These are phyloP conservation scores for Epizoanthus illoricatus DNA, from an alignment of 92 coral and sea anemone species.

Conservation along the genomic window DNA sequence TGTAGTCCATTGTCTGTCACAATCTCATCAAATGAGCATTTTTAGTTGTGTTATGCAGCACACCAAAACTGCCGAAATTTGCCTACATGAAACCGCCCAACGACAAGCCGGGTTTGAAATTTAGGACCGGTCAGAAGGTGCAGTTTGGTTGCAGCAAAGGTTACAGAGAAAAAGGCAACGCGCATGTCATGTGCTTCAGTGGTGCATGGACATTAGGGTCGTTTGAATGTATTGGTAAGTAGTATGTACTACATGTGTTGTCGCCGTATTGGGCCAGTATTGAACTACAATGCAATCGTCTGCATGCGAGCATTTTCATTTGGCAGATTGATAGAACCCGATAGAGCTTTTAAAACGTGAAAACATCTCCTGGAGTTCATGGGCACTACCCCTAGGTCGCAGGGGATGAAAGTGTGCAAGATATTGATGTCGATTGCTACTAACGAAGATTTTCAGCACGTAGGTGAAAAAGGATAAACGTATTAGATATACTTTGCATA, in stretches of 20 bases:
- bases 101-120: constrained; percentile 43
- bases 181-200: constrained; percentile 62
- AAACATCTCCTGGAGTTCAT: no score
- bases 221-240: constrained; percentile 72
- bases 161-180: constrained; percentile 49
- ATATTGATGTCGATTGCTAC: no score
- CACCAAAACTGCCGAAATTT: constrained; percentile 62
- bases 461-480: no score
- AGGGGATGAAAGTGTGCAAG: no score
- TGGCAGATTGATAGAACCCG: no score
- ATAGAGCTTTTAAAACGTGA: no score
- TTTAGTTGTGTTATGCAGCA: constrained; percentile 24
- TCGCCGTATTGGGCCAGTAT: background rate
- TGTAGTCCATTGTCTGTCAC: no score
- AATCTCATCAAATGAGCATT: background rate
- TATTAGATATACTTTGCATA: no score
- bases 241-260: background rate
- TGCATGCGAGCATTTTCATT: no score
- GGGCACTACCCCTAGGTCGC: no score
- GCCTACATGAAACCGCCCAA: constrained; percentile 54
- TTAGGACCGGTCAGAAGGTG: constrained; percentile 67
- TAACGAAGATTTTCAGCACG: no score
- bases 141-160: constrained; percentile 71
- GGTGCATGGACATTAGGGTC: constrained; percentile 81
- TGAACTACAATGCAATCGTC: no score